Evolutionary conservation across 2,888 invertebrate species (phyloP).

Genomic region (Limnephilus rhombicus): DNA sequence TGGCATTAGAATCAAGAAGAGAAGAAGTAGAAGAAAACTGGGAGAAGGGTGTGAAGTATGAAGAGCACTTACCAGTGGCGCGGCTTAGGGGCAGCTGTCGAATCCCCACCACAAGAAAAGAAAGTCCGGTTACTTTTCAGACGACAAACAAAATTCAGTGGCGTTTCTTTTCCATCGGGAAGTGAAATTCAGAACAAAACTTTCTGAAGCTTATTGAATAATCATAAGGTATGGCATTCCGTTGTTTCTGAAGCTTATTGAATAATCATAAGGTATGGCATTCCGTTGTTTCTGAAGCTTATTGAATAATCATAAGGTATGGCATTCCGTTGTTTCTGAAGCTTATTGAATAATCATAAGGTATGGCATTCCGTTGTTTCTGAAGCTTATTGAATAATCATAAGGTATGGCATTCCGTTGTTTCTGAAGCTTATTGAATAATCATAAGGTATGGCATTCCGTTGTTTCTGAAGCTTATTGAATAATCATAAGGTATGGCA

Average conservation of each 20-base stretch:
- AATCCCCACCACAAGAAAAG: constrained; percentile 33
- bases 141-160: constrained; percentile 25
- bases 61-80: constrained; percentile 43
- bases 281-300: neutral
- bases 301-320: no score
- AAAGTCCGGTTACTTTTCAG: constrained; percentile 43
- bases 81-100: constrained; percentile 30
- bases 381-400: neutral
- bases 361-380: neutral
- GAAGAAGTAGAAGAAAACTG: neutral
- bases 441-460: no score
- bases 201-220: neutral
- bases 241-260: no score
- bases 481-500: no score
- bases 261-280: no score
- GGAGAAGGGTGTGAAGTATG: neutral
- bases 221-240: no score
- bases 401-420: no score
- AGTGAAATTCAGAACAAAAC: neutral
- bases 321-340: neutral
- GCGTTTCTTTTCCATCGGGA: neutral
- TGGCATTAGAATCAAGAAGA: neutral
- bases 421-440: neutral
- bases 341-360: no score
- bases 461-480: neutral